These are phyloP conservation scores for Electrophaes corylata DNA, from an alignment of 2,888 invertebrate genomes.

Conservation along the genomic window DNA sequence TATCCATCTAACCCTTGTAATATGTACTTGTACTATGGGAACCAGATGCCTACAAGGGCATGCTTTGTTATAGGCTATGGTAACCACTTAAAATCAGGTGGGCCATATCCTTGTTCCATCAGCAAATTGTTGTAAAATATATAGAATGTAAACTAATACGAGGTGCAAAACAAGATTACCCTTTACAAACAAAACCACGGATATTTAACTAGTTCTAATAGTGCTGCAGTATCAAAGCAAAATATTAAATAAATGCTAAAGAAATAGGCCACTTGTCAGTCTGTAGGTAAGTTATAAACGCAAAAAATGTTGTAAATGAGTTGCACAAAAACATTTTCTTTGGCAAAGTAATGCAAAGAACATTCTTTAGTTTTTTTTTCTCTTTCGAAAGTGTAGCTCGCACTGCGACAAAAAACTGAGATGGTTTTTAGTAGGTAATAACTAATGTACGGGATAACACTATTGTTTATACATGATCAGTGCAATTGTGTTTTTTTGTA, in stretches of 20 bases:
- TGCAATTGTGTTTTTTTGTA: no score
- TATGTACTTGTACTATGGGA: no score
- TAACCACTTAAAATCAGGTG: no score
- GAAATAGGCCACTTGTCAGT: slow-evolving; percentile 9
- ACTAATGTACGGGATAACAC: no score
- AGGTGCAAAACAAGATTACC: no score
- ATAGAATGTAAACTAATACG: no score
- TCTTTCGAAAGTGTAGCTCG: neutral
- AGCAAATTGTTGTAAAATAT: no score
- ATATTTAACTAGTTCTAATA: neutral
- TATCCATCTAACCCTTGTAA: no score
- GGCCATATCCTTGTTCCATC: no score
- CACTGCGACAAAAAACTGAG: neutral
- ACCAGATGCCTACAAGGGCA: no score
- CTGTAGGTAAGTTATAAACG: slow-evolving; percentile 1
- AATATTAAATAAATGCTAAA: neutral
- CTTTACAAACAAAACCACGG: neutral
- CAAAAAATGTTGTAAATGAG: slow-evolving; percentile 5
- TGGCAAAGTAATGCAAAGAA: slow-evolving; percentile 7
- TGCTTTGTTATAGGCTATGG: no score
- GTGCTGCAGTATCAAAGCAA: neutral
- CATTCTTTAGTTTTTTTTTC: slow-evolving; percentile 9
- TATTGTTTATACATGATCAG: no score
- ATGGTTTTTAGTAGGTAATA: neutral
- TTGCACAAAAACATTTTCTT: slow-evolving; percentile 11